Conservation (phyloP, 2,113 vertebrate species). For the Melanerpes formicivorus region DNA sequence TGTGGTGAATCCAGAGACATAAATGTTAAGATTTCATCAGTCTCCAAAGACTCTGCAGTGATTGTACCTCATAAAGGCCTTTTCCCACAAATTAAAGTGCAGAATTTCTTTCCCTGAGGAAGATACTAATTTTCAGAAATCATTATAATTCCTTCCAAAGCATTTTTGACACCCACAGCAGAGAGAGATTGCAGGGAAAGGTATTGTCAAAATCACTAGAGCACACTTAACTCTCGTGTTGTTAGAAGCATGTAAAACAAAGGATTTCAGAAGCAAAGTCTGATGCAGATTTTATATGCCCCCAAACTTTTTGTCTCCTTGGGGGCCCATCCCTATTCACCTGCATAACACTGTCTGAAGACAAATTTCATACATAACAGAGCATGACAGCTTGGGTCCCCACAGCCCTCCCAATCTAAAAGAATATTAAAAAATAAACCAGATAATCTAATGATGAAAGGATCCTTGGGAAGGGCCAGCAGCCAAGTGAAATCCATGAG, state of each 20-base stretch:
- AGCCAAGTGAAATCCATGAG: background rate
- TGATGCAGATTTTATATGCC: background rate
- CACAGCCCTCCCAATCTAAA: background rate
- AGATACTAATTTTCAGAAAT: background rate
- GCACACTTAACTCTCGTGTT: background rate
- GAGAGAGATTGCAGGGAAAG: background rate
- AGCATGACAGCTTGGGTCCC: background rate
- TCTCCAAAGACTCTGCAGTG: background rate
- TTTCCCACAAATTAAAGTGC: background rate
- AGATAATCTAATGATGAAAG: background rate
- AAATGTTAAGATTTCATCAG: constrained; percentile 1
- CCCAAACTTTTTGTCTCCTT: background rate
- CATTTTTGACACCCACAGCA: background rate
- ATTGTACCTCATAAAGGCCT: background rate
- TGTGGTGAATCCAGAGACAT: background rate
- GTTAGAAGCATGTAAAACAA: background rate
- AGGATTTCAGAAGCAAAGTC: background rate
- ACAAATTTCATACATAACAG: background rate
- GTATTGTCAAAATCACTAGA: background rate
- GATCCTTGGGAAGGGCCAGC: background rate
- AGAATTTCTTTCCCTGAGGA: background rate
- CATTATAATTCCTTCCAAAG: constrained; percentile 6
- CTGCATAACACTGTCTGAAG: background rate
- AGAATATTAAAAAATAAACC: background rate
- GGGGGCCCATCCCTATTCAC: background rate